These are phyloP conservation scores for Macrobrachium rosenbergii DNA, from an alignment of 1,140 invertebrate species.

Conservation along the genomic window DNA sequence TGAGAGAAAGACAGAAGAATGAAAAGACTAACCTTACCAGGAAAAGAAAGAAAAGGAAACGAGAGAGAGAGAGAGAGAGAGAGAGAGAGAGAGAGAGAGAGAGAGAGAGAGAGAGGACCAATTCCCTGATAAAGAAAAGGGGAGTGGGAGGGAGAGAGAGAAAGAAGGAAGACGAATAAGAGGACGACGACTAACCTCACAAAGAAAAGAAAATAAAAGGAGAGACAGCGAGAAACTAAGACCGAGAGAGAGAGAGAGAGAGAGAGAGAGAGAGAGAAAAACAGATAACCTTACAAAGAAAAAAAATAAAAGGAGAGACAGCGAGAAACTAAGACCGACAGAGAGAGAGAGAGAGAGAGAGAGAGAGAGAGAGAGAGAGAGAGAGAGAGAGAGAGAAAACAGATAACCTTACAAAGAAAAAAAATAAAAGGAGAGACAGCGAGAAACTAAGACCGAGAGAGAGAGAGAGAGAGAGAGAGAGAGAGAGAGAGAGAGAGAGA, in stretches of 20 bases:
- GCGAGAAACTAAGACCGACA: neutral
- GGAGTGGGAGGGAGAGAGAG: too few species aligned
- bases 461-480: neutral
- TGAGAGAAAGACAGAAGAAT: neutral
- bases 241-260: neutral
- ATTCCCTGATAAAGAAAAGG: neutral
- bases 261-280: neutral
- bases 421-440: neutral
- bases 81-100: constrained; percentile 4
- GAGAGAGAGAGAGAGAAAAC: neutral
- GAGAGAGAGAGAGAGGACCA: constrained; percentile 8
- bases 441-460: neutral
- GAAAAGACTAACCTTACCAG: too few species aligned
- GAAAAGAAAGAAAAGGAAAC: too few species aligned
- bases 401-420: neutral
- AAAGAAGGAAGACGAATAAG: neutral
- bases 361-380: constrained; percentile 3
- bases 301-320: neutral
- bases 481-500: neutral
- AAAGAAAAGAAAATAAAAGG: neutral
- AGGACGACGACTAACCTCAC: neutral
- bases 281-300: too few species aligned
- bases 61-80: too few species aligned
- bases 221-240: neutral
- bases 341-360: neutral